A percentile compares a stretch with the other conserved stretches of the same genome.
Conservation (phyloP, 1,140 invertebrate species). For the Platorchestia sp. region DNA sequence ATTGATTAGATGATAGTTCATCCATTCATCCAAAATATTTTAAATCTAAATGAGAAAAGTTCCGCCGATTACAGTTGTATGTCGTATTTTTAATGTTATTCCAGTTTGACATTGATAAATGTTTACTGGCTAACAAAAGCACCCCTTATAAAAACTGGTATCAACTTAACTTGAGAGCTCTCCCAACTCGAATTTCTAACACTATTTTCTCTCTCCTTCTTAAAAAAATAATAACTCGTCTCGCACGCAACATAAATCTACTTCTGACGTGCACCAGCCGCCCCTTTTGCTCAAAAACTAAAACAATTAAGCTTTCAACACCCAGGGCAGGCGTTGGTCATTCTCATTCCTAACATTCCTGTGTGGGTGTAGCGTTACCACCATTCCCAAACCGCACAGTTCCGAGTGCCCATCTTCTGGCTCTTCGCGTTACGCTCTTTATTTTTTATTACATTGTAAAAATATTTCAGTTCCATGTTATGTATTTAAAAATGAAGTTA, state of each 20-base stretch:
- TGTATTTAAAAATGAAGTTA: background rate
- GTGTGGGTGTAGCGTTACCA: slow-evolving; percentile 8
- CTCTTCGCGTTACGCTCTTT: background rate
- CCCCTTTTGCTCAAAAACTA: background rate
- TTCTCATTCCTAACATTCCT: slow-evolving; percentile 26
- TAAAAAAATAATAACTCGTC: background rate
- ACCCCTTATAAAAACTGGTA: background rate
- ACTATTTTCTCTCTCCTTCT: background rate
- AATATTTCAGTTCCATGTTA: background rate
- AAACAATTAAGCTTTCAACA: slow-evolving; percentile 30
- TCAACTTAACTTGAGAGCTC: background rate
- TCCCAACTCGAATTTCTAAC: background rate
- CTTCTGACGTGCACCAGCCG: background rate
- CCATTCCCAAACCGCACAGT: background rate
- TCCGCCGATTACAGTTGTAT: background rate
- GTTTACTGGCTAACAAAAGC: background rate
- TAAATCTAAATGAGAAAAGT: background rate
- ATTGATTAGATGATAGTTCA: background rate
- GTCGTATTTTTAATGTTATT: background rate
- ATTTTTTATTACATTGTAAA: background rate
- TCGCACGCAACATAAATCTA: background rate
- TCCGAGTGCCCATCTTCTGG: background rate
- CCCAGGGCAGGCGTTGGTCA: background rate
- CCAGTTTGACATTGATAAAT: background rate
- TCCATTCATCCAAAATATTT: background rate